These are phyloP conservation scores for Sphyrna mokarran DNA, from an alignment of 2,113 vertebrate genomes.

Conservation along the genomic window DNA sequence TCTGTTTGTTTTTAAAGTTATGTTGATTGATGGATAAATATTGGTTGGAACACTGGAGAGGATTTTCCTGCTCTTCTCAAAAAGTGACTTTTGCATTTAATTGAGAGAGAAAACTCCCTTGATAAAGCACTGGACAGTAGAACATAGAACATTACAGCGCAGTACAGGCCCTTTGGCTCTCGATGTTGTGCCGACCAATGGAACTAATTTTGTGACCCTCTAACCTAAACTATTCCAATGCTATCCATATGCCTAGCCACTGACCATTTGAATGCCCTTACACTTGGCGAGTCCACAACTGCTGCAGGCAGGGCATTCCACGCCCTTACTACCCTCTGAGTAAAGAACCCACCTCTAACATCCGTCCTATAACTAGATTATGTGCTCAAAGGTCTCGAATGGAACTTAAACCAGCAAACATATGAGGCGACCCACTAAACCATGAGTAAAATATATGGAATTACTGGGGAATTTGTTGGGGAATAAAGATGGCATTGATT, in stretches of 20 bases:
- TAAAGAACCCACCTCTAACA: too few relatives aligned
- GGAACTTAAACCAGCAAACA: background rate
- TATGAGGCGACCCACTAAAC: background rate
- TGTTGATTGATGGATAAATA: background rate
- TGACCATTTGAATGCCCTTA: too few relatives aligned
- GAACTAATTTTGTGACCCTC: too few relatives aligned
- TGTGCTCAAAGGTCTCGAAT: background rate
- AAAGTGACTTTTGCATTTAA: background rate
- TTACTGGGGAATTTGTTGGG: background rate
- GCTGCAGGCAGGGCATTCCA: too few relatives aligned
- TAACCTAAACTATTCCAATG: too few relatives aligned
- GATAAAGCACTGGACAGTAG: background rate
- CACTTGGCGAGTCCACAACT: too few relatives aligned
- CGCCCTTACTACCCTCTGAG: too few relatives aligned
- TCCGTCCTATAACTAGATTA: too few relatives aligned
- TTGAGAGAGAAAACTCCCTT: background rate
- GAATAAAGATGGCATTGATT: background rate
- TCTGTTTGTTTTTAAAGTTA: background rate
- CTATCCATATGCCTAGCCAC: too few relatives aligned
- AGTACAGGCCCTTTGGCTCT: too few relatives aligned
- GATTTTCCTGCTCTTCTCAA: background rate
- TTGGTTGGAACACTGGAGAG: background rate
- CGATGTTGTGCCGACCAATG: too few relatives aligned
- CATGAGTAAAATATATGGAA: background rate
- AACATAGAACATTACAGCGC: too few relatives aligned